Evolutionary conservation across 2,888 invertebrate species (phyloP), one percentile per base, ranked within the genome.

Genomic region (Tipula lateralis): DNA sequence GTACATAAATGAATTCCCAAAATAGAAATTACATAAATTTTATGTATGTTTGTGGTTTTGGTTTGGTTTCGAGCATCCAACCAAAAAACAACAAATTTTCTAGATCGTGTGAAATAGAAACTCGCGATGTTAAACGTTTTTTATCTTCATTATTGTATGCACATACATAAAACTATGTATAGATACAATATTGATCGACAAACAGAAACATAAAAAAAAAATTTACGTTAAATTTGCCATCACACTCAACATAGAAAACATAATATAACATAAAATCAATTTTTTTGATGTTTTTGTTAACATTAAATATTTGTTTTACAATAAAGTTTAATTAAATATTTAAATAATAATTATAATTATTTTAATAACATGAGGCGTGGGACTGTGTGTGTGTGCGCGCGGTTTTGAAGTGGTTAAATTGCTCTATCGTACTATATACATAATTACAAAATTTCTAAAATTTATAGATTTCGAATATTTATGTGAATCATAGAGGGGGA

Each of bases 21-120:
- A 7, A 19, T 66, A 66, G 24, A 66, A 66, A 66, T 66, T 24
- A 66, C 3, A 7, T n/a, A n/a, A n/a, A n/a, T n/a, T n/a, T n/a
- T n/a, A 66, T 9, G 24, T 24, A 7, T 66, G 19, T 24, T n/a
- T 44, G 66, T 3, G 66, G 66, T 66, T 66, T 66, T 24, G 24
- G 9, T 24, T 66, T 66, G 24, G 24, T 50, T 50, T 50, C 16
- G 2, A 50, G 24, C n/a, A n/a, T n/a, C n/a, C n/a, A 24, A 66
- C 9, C 66, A 24, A 66, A 66, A 66, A 66, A 7, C 24, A 24
- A n/a, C n/a, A n/a, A n/a, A n/a, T 66, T 66, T 66, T 66, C 12
- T 66, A 24, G 66, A 66, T 66, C 66, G 66, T 66, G 66, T 66
- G 66, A 66, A 66, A 24, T 66, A 66, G 66, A 66, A 66, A 66